A percentile compares a stretch with the other conserved stretches of the same genome.
Evolutionary conservation across 2,888 invertebrate genomes (phyloP).

Genomic region (Schrankia costaestrigalis): DNA sequence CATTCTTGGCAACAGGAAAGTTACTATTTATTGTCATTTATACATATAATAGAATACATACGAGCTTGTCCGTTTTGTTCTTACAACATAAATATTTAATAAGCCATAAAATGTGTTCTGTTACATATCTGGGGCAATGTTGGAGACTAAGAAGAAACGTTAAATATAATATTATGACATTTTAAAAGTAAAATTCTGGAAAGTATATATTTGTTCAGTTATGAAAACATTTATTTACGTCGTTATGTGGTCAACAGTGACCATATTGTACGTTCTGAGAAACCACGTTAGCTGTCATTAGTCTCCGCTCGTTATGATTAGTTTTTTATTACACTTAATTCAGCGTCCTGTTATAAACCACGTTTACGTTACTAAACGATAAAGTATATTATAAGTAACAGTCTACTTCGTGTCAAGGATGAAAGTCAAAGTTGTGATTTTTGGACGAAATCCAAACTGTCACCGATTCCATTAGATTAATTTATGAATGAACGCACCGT

Average conservation of each 20-base stretch:
- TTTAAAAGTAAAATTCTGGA: slow-evolving; percentile 21
- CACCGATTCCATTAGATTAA: slow-evolving; percentile 41
- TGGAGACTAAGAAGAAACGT: slow-evolving; percentile 16
- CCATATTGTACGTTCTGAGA: slow-evolving; percentile 23
- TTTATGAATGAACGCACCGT: slow-evolving; percentile 52
- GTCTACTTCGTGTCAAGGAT: slow-evolving; percentile 52
- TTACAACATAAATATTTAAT: no score
- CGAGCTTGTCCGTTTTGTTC: no score
- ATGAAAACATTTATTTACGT: slow-evolving; percentile 22
- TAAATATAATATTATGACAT: slow-evolving; percentile 19
- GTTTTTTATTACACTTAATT: slow-evolving; percentile 27
- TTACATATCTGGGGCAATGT: slow-evolving; percentile 19
- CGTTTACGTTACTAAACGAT: slow-evolving; percentile 17
- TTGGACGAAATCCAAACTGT: slow-evolving; percentile 50
- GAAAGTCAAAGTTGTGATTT: slow-evolving; percentile 49
- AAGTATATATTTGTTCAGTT: no score
- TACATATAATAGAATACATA: not conserved
- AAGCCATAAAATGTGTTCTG: slow-evolving; percentile 24
- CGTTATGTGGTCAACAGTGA: slow-evolving; percentile 23
- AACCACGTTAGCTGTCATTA: slow-evolving; percentile 15
- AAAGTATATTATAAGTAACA: slow-evolving; percentile 29
- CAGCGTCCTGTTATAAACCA: slow-evolving; percentile 15
- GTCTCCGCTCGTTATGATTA: slow-evolving; percentile 21
- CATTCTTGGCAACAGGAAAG: slow-evolving; percentile 10
- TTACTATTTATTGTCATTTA: no score